A percentile compares a stretch with the other conserved stretches of the same genome.
Conservation (phyloP, 2,797 vertebrate species). For the Dermochelys coriacea region DNA sequence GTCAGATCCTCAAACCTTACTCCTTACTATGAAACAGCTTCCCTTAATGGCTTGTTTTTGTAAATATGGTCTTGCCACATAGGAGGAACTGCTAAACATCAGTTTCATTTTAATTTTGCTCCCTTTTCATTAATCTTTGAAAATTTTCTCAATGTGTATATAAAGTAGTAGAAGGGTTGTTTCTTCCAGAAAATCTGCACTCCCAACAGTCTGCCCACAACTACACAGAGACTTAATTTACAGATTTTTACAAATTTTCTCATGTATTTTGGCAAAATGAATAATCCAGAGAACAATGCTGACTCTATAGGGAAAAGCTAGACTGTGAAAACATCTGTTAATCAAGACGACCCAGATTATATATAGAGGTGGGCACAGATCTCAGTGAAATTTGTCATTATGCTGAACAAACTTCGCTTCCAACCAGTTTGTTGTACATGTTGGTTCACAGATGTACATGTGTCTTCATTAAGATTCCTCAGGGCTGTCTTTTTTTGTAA, state of each 20-base stretch:
- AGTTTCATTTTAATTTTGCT: not conserved
- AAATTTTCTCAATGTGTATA: not conserved
- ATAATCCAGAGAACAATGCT: not conserved
- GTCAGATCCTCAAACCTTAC: not conserved
- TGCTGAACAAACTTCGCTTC: not conserved
- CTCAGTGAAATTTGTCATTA: not conserved
- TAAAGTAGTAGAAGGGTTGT: not conserved
- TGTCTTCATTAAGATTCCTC: not conserved
- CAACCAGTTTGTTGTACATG: not conserved
- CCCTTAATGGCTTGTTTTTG: not conserved
- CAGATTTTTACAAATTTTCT: not conserved
- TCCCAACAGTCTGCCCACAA: not conserved
- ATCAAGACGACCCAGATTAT: too few relatives aligned
- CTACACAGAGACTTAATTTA: not conserved
- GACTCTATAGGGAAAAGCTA: not conserved
- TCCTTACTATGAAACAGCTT: not conserved
- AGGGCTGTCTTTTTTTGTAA: not conserved
- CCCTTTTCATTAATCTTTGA: not conserved
- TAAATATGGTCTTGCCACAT: not conserved
- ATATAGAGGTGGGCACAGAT: not conserved
- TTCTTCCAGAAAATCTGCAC: not conserved
- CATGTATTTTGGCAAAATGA: not conserved
- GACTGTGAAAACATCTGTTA: not conserved
- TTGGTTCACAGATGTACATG: not conserved
- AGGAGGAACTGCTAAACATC: not conserved